Evolutionary conservation across 1,140 invertebrate genomes (phyloP), one percentile per base, ranked within the genome.

Genomic region (Drosophila subobscura): DNA sequence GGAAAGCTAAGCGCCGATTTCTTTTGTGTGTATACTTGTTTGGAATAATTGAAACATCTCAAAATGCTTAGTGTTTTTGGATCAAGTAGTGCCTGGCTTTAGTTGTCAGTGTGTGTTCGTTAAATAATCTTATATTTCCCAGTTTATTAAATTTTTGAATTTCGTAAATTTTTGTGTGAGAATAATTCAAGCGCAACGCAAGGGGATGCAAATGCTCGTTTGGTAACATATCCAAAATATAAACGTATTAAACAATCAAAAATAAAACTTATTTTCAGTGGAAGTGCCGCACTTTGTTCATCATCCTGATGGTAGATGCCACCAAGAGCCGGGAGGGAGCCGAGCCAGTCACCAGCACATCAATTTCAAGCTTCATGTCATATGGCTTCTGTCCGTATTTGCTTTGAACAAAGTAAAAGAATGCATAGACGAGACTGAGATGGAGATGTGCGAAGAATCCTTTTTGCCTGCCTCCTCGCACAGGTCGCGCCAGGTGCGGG

Each of bases 291-390:
- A 72, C 42, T 12, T 71, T 61, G 7, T 86, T 55, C 0, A 88
- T 7, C 25, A 22, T 37, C 2, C 27, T 14, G 0, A 98, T 92
- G 12, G 95, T 93, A 25, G 95, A 95, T 2, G 97, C 98, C 8
- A 99, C 95, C 56, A 99, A 92, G 93, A 98, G 96, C 54, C 99
- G 91, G 33, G 98, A 99, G 16, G 16, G 16, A 20, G 1, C 16
- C 16, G 16, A 20, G 2, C 98, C 98, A 7, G 97, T 98, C 1
- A 98, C 93, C 16, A 99, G 92, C 5, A 99, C 92, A 74, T 96
- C 93, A n/a, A 94, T 22, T 14, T 88, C 92, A 60, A 91, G 64
- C 20, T 71, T 57, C 59, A 66, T 92, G 5, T 83, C 83, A 23
- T 88, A 88, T 2, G 60, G 45, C 10, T 79, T 75, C 2, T 75